Evolutionary conservation across 2,797 vertebrate species (phyloP), one percentile per base, ranked within the genome.

Genomic region (Saxicola maurus): DNA sequence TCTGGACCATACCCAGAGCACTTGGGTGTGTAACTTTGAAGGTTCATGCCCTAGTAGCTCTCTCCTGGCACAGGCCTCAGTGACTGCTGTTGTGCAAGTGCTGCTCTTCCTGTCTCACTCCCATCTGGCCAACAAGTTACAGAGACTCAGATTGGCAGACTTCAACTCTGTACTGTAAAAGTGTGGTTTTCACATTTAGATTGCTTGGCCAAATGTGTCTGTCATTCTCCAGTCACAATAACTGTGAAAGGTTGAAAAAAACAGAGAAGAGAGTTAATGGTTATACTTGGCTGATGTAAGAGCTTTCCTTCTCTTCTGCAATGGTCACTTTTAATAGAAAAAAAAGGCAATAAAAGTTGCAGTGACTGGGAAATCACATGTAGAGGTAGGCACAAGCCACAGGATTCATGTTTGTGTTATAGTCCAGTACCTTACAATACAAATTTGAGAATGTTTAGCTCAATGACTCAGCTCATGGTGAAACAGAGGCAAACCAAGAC

Each of bases 241-340:
- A 76, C 82, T 19, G 17, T 77, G 86, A 73, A 89, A 69, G 27
- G 5, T 21, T 93, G 33, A 74, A 94, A 91, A 95, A 95, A 86
- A 0, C 46, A 78, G 48, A 87, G 91, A 74, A 43, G 7, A 73
- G 30, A 81, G 67, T 67, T 90, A 69, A 82, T 76, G 61, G 35
- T 73, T 75, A 25, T 48, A 60, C 37, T 89, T 95, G 53, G 66
- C 68, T 82, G 78, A 28, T 79, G 37, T 71, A 57, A 87, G 38
- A 80, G 66, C 66, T 86, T 90, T 92, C 62, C 89, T 81, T 24
- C 48, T 68, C 15, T 49, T 33, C 66, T 81, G 30, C 45, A 60
- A 56, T 4, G 4, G 21, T 46, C 33, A 35, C 48, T 81, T 77
- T 67, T 64, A 83, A 85, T 28, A 61, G 61, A 45, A 55, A 57